Conservation (phyloP, 1,140 invertebrate genomes). For the Odontomachus brunneus region DNA sequence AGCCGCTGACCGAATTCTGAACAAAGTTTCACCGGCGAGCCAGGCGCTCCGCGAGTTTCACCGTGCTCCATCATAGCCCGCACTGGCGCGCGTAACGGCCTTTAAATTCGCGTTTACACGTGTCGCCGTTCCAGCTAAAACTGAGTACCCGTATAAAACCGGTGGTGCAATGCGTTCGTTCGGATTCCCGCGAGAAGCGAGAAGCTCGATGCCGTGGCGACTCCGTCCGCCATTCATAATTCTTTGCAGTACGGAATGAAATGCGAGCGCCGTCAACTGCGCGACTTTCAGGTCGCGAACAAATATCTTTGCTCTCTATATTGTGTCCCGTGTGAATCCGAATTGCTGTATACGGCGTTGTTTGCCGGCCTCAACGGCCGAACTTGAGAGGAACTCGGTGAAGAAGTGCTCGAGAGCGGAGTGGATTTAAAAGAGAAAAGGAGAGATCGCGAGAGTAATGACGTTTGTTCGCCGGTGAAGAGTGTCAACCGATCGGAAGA, state of each 20-base stretch:
- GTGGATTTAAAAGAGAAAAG: not conserved
- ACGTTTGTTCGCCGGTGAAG: not conserved
- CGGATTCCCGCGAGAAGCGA: not conserved
- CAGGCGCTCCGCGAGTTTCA: not conserved
- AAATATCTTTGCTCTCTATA: conserved; percentile 4
- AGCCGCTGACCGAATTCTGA: conserved; percentile 42
- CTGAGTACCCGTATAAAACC: not conserved
- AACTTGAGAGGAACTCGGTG: no score
- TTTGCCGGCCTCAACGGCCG: no score
- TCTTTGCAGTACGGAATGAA: conserved; percentile 12
- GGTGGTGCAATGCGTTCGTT: not conserved
- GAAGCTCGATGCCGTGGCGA: not conserved
- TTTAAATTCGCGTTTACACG: conserved; percentile 59
- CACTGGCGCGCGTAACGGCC: conserved; percentile 18
- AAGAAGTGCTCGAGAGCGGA: no score
- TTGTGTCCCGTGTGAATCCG: not conserved
- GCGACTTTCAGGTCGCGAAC: not conserved
- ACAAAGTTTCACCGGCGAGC: conserved; percentile 13
- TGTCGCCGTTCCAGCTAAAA: conserved; percentile 20
- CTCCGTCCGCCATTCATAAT: conserved; percentile 36
- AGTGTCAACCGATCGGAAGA: not conserved
- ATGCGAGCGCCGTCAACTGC: conserved; percentile 8
- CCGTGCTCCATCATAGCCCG: conserved; percentile 23
- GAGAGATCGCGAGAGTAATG: not conserved
- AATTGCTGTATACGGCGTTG: no score